These are phyloP conservation scores for Harpagifer antarcticus DNA, from an alignment of 2,797 vertebrate species.

Conservation along the genomic window DNA sequence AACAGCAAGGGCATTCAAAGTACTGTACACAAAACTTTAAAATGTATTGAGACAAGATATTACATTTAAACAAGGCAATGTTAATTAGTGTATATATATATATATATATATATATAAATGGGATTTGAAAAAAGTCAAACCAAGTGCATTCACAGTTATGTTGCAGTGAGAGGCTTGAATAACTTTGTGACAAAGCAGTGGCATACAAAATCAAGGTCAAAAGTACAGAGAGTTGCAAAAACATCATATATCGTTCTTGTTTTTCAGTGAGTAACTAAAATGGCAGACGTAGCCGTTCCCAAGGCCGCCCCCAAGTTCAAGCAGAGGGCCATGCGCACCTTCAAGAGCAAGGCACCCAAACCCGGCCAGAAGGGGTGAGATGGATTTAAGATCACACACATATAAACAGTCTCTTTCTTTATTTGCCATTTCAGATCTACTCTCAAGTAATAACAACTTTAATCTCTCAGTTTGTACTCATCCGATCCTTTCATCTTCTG, in stretches of 20 bases:
- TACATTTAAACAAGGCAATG: background rate
- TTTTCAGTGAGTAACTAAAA: constrained; percentile 34
- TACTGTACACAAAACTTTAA: background rate
- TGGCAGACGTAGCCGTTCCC: constrained; percentile 59
- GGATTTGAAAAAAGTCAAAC: background rate
- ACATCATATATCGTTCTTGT: background rate
- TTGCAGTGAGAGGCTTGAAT: background rate
- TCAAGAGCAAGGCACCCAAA: constrained; percentile 86
- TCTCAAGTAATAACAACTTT: background rate
- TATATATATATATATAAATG: too few species aligned
- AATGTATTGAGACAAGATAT: background rate
- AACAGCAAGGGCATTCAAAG: background rate
- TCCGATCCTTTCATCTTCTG: constrained; percentile 13
- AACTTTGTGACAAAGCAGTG: background rate
- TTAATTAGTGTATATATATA: background rate
- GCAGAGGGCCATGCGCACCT: constrained; percentile 81
- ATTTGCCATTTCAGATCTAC: background rate
- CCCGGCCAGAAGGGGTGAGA: constrained; percentile 84
- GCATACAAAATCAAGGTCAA: background rate
- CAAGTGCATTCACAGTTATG: background rate
- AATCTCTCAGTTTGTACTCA: background rate
- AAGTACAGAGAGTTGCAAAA: background rate
- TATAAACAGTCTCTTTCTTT: background rate
- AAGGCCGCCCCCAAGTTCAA: constrained; percentile 85
- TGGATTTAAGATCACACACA: background rate